phyloP scores from a whole-genome alignment of 2,888 invertebrate genomes.

The Antitype chi region DNA sequence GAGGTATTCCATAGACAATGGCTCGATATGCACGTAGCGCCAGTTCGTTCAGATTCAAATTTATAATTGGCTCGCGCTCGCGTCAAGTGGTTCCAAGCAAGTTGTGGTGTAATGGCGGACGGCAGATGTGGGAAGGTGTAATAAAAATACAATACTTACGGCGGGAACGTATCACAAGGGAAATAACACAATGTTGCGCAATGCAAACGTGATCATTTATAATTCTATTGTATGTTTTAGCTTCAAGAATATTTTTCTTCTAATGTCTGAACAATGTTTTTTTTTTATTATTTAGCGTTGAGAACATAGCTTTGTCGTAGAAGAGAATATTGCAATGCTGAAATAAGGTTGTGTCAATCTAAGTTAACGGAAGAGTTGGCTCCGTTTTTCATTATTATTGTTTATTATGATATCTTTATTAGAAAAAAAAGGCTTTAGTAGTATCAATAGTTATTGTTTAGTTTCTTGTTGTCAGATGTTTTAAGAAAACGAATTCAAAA shows the following conservation, averaged over 20 bases:
- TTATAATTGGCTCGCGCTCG: constrained; percentile 56
- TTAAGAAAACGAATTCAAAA: not conserved
- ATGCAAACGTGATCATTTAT: constrained; percentile 30
- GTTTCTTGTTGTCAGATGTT: not conserved
- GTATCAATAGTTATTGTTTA: too few species aligned
- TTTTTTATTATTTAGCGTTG: constrained; percentile 13
- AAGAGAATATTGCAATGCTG: not conserved
- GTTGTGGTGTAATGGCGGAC: constrained; percentile 27
- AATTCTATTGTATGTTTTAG: constrained; percentile 24
- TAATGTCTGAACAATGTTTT: constrained; percentile 13
- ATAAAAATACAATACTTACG: constrained; percentile 8
- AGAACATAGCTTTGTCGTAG: not conserved
- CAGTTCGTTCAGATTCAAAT: constrained; percentile 50
- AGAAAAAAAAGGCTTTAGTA: too few species aligned
- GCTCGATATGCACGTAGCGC: constrained; percentile 36
- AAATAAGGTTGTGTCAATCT: not conserved
- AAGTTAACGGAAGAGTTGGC: not conserved
- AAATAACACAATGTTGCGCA: constrained; percentile 37
- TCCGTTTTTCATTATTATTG: not conserved
- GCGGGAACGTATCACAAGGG: constrained; percentile 35
- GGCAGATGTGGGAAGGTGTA: not conserved
- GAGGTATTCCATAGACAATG: constrained; percentile 51
- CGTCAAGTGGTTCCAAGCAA: constrained; percentile 33
- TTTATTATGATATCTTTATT: not conserved
- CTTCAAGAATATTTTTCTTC: constrained; percentile 13